phyloP scores from a whole-genome alignment of 2,888 invertebrate species.

The Clusia tigrina region DNA sequence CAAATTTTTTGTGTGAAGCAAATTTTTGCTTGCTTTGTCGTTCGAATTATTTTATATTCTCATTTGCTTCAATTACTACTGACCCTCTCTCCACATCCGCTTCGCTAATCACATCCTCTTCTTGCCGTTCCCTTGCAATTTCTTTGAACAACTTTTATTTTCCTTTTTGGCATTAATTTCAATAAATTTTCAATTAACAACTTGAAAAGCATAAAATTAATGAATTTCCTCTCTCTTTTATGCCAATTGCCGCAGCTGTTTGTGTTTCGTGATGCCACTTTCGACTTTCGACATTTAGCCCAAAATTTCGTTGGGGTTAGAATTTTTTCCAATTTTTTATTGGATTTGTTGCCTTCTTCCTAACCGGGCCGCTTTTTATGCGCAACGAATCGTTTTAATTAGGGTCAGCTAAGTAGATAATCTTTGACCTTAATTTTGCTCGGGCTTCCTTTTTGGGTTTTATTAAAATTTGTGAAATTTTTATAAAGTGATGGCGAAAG shows the following conservation, averaged over 20 bases:
- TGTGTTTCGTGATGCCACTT: background rate
- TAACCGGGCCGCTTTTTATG: background rate
- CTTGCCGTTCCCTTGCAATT: background rate
- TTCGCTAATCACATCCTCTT: background rate
- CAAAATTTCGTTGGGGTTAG: background rate
- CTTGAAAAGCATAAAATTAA: constrained; percentile 22
- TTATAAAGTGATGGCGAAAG: no score
- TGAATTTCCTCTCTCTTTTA: constrained; percentile 14
- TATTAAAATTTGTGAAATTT: no score
- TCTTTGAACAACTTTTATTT: background rate
- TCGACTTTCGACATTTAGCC: constrained; percentile 5
- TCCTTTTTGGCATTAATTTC: constrained; percentile 14
- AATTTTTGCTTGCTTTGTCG: background rate
- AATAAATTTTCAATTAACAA: constrained; percentile 25
- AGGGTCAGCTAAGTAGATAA: constrained; percentile 18
- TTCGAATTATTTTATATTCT: background rate
- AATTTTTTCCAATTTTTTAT: background rate
- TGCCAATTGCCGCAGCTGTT: background rate
- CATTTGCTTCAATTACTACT: background rate
- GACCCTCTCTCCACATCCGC: background rate
- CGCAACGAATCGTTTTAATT: constrained; percentile 19
- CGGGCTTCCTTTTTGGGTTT: no score
- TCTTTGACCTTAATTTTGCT: constrained; percentile 17
- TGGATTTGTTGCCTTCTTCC: background rate
- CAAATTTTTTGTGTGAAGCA: background rate